Conservation (phyloP, 2,797 vertebrate species). For the Trachurus trachurus region DNA sequence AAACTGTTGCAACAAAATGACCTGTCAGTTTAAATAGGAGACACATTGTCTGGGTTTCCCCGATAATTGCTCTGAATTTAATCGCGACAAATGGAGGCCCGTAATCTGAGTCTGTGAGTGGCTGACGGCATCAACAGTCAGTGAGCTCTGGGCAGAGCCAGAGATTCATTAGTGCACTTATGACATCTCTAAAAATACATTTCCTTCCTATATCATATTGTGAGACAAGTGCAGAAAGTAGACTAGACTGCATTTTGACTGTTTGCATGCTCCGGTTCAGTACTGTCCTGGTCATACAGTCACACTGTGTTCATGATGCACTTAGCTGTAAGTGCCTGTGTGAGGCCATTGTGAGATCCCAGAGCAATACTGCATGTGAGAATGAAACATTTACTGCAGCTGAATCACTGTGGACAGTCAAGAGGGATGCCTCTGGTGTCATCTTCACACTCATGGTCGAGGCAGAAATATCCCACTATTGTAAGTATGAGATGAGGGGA, state of each 20-base stretch:
- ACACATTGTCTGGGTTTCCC: constrained; percentile 54
- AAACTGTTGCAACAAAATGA: constrained; percentile 44
- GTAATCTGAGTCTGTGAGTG: constrained; percentile 50
- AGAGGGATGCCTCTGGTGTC: constrained; percentile 62
- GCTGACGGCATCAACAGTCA: constrained; percentile 56
- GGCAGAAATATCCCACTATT: constrained; percentile 57
- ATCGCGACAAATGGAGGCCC: constrained; percentile 38
- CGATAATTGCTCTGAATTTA: constrained; percentile 62
- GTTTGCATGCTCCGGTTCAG: constrained; percentile 25
- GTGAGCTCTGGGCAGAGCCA: constrained; percentile 47
- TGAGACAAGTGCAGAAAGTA: constrained; percentile 42
- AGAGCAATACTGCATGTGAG: constrained; percentile 46
- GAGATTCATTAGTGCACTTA: constrained; percentile 63
- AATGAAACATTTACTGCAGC: constrained; percentile 59
- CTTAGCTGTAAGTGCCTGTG: constrained; percentile 45
- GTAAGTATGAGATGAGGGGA: constrained; percentile 45
- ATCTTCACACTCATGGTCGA: constrained; percentile 46
- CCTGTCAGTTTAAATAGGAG: constrained; percentile 42
- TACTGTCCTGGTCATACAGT: constrained; percentile 13
- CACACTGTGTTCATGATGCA: constrained; percentile 22
- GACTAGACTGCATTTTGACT: constrained; percentile 40
- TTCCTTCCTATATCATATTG: constrained; percentile 29
- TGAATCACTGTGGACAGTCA: constrained; percentile 57
- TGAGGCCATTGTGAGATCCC: constrained; percentile 34
- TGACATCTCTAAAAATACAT: constrained; percentile 63